Percentiles rank a stretch among this genome's conserved stretches.
These are phyloP conservation scores for Alosa sapidissima DNA, from an alignment of 2,797 vertebrate species.

Conservation along the genomic window DNA sequence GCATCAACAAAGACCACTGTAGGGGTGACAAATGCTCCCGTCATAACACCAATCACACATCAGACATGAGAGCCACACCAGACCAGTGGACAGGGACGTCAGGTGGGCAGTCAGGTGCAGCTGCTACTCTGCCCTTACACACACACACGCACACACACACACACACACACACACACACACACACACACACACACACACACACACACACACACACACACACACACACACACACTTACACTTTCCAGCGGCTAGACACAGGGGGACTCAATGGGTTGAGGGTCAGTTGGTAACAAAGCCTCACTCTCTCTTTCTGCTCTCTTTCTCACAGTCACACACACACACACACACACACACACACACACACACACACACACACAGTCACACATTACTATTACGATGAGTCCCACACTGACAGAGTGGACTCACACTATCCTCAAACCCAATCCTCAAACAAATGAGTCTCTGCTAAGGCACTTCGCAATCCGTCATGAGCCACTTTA, in stretches of 20 bases:
- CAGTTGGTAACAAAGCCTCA: slow-evolving; percentile 19
- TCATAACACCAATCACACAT: slow-evolving; percentile 57
- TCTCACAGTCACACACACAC: background rate
- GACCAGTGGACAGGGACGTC: background rate
- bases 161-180: too few relatives aligned
- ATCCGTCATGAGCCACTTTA: too few relatives aligned
- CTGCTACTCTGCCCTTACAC: background rate
- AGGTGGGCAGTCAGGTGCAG: background rate
- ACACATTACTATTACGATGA: background rate
- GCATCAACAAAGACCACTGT: slow-evolving; percentile 56
- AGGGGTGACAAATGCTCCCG: slow-evolving; percentile 54
- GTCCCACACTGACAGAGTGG: background rate
- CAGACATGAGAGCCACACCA: background rate
- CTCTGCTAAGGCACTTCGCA: background rate
- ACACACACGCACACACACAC: too few relatives aligned
- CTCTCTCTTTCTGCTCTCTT: background rate
- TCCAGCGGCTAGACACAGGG: background rate
- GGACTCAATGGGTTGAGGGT: background rate
- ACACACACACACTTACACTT: too few relatives aligned
- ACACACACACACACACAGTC: background rate
- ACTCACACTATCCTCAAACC: too few relatives aligned
- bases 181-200: too few relatives aligned
- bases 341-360: background rate
- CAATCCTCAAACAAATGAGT: too few relatives aligned
- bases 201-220: too few relatives aligned